Conservation (phyloP, 2,113 vertebrate species). For the Hucho hucho region DNA sequence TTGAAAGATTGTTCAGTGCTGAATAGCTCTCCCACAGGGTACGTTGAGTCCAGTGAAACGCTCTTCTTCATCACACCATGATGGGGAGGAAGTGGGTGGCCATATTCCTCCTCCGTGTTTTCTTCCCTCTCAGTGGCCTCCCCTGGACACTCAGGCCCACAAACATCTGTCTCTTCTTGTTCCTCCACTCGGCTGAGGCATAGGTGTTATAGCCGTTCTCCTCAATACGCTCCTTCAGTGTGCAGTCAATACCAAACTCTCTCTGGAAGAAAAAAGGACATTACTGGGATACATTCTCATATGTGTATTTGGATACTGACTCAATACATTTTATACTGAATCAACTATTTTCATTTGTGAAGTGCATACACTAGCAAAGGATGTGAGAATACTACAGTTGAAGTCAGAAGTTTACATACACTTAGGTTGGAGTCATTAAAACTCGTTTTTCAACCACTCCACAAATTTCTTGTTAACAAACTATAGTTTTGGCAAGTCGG, state of each 20-base stretch:
- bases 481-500: no score
- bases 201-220: constrained; percentile 99
- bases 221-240: constrained; percentile 94
- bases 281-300: constrained; percentile 58
- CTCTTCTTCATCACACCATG: constrained; percentile 76
- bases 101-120: constrained; percentile 92
- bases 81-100: constrained; percentile 91
- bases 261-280: constrained; percentile 75
- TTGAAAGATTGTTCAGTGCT: constrained; percentile 55
- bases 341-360: no score
- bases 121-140: constrained; percentile 86
- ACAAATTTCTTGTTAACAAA: no score
- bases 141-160: constrained; percentile 91
- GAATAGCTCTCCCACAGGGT: constrained; percentile 56
- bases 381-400: no score
- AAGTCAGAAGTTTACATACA: no score
- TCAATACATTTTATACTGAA: constrained; percentile 47
- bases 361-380: neutral
- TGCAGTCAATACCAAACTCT: constrained; percentile 90
- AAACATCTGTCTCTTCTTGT: constrained; percentile 94
- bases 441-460: no score
- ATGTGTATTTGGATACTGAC: constrained; percentile 54
- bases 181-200: constrained; percentile 90
- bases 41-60: constrained; percentile 58
- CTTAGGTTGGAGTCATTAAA: no score